phyloP scores from a whole-genome alignment of 2,113 vertebrate genomes.

The Ciconia stormi region DNA sequence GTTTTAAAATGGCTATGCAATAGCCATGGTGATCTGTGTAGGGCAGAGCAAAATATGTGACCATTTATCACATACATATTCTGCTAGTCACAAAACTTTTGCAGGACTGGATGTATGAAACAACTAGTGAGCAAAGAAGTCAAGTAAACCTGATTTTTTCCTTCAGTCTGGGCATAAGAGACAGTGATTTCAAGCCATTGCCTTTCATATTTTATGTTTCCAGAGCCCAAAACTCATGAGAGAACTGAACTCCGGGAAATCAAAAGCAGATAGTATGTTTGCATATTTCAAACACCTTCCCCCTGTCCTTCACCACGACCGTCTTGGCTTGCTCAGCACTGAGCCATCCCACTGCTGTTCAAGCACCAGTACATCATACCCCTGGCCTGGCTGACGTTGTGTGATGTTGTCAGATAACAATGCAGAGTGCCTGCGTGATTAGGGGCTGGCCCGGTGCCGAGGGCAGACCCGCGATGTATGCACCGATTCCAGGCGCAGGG shows the following conservation, averaged over 20 bases:
- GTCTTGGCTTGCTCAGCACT: not conserved
- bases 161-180: not conserved
- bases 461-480: not conserved
- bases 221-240: not conserved
- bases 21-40: not conserved
- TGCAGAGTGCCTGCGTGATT: not conserved
- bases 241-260: not conserved
- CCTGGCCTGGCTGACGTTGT: not conserved
- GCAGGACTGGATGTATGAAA: not conserved
- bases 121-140: not conserved
- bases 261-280: not conserved
- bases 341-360: not conserved
- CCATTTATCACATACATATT: not conserved
- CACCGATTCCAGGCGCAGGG: not conserved
- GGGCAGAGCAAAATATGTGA: not conserved
- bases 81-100: not conserved
- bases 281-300: not conserved
- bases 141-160: not conserved
- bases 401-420: not conserved
- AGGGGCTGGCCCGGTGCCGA: not conserved
- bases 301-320: accelerated
- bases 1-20: not conserved
- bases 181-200: not conserved
- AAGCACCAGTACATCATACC: not conserved
- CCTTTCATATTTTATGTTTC: not conserved